Evolutionary conservation across 2,113 vertebrate genomes (phyloP).

Genomic region (Condylura cristata): DNA sequence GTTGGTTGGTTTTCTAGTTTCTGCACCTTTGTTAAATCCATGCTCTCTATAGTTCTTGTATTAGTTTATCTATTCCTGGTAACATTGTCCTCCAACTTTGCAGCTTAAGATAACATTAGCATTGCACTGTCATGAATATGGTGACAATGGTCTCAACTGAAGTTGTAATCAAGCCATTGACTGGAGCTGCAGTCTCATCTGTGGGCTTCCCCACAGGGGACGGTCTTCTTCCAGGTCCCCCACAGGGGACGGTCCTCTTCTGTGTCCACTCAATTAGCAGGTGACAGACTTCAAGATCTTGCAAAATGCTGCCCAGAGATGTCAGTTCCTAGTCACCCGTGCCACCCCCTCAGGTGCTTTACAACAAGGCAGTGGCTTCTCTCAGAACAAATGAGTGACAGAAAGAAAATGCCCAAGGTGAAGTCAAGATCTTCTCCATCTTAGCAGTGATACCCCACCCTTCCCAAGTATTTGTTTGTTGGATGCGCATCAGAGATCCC

Average conservation of each 20-base stretch:
- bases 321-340: background rate
- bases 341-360: background rate
- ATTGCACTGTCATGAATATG: background rate
- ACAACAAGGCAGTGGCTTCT: background rate
- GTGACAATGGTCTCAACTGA: background rate
- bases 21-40: background rate
- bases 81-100: background rate
- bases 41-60: background rate
- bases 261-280: rapidly evolving
- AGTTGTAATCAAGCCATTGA: background rate
- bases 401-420: background rate
- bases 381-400: background rate
- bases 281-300: background rate
- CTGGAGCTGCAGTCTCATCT: background rate
- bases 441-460: background rate
- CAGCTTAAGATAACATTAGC: background rate
- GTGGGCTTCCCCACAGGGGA: background rate
- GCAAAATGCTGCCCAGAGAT: background rate
- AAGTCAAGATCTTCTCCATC: background rate
- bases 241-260: background rate
- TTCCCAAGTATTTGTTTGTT: background rate
- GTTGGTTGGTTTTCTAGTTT: background rate
- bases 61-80: background rate
- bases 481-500: background rate
- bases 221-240: background rate